Evolutionary conservation across 2,113 vertebrate genomes (phyloP).

Genomic region (Terrapene triunguis): DNA sequence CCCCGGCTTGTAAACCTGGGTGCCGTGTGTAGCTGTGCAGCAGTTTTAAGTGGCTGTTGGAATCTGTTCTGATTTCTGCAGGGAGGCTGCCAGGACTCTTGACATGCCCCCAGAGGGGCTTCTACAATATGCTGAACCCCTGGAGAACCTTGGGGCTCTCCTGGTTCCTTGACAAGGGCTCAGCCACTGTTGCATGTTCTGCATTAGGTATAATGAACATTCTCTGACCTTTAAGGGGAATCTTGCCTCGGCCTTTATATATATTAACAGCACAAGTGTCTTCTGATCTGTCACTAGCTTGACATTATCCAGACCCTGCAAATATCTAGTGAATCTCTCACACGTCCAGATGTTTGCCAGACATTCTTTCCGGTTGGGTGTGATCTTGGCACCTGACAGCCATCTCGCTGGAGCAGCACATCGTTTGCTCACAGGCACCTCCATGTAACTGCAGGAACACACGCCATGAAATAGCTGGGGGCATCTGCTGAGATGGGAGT

Average conservation of each 20-base stretch:
- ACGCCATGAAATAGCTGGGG: not conserved
- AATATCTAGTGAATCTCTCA: not conserved
- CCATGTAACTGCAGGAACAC: not conserved
- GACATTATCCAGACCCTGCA: not conserved
- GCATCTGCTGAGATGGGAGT: not conserved
- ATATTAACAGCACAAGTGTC: not conserved
- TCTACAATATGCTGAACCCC: not conserved
- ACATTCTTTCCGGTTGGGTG: not conserved
- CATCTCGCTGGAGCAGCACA: not conserved
- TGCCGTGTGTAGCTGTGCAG: not conserved
- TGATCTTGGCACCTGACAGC: not conserved
- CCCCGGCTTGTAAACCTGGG: fast-evolving
- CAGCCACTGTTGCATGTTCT: not conserved
- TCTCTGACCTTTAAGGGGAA: not conserved
- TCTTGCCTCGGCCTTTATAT: fast-evolving
- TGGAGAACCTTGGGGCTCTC: not conserved
- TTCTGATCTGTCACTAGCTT: not conserved
- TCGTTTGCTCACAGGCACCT: not conserved
- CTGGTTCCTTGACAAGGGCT: not conserved
- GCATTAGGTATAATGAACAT: not conserved
- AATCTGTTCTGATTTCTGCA: not conserved
- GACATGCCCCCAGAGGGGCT: not conserved
- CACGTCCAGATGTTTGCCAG: not conserved
- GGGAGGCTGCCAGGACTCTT: not conserved
- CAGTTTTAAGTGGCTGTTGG: not conserved